Evolutionary conservation across 2,888 invertebrate genomes (phyloP), one percentile per base, ranked within the genome.

Genomic region (Cactoblastis cactorum): DNA sequence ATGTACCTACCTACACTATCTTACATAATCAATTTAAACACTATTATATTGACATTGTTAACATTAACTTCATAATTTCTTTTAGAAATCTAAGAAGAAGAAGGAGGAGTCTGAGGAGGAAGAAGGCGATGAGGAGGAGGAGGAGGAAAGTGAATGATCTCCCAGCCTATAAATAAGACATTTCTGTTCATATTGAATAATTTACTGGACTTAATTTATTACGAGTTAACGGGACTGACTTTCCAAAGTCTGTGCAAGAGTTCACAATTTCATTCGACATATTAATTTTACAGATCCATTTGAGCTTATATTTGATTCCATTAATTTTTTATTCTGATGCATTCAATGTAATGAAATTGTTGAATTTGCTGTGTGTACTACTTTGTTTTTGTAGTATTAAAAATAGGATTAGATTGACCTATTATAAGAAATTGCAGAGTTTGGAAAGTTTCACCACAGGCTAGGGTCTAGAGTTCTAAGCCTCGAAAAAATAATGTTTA

Each of bases 131-230:
- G 93, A 93, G 50, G 91, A 91, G 55, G 91, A 91, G 58, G 93
- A 91, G 55, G 92, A 93, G 65, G 92, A 92, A 74, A 92, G 93
- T 90, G 92, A 93, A 86, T 92, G 92, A 91, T 88, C 88, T 87
- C 88, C 77, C 75, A 69, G 74, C 63, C 69, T 67, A 61, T 66
- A 81, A 79, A 61, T 66, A 81, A 79, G 71, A 79, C 73, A 75
- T 73, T 75, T 77, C 85, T 87, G 89, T 85, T 90, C 88, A 83
- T 87, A 87, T 80, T 86, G 83, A 87, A 85, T 88, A 86, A 86
- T 87, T 89, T 86, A 85, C 86, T 83, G 82, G 84, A 87, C 84
- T 89, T 89, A 89, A 89, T 89, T 89, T 89, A 89, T 89, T 89
- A 83, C 86, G 83, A 85, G 84, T 79, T 83, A 85, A 86, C 71